Conservation (phyloP, 23 tunicate species). For the Oikopleura vanhoeffeni region DNA sequence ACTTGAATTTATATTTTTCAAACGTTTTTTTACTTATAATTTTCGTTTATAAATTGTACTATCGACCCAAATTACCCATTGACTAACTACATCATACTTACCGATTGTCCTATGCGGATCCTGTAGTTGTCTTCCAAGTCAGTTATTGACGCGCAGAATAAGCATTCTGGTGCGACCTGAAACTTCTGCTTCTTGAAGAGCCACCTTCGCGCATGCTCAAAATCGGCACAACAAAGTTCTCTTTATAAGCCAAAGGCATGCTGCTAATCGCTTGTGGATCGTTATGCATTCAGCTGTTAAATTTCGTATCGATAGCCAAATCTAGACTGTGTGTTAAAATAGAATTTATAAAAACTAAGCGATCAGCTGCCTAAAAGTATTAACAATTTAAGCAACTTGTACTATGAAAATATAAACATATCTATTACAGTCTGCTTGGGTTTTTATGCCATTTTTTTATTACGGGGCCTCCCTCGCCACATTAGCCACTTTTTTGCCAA, state of each 20-base stretch:
- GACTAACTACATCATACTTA: not conserved
- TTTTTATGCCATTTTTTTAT: too few species aligned
- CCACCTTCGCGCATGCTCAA: conserved; percentile 62
- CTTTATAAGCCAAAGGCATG: not conserved
- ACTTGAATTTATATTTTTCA: too few species aligned
- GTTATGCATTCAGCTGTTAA: not conserved
- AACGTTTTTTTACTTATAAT: too few species aligned
- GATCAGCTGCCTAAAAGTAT: too few species aligned
- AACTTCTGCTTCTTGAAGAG: conserved; percentile 89
- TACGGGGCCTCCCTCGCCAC: too few species aligned
- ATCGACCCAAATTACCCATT: too few species aligned
- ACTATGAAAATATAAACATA: too few species aligned
- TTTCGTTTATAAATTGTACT: too few species aligned
- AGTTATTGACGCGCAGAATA: conserved; percentile 46
- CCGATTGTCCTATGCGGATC: conserved; percentile 26
- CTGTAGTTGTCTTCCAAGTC: conserved; percentile 48
- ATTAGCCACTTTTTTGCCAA: too few species aligned
- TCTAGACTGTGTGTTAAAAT: not conserved
- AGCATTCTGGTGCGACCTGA: conserved; percentile 54
- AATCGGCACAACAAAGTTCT: conserved; percentile 30
- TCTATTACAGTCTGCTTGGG: too few species aligned
- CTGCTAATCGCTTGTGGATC: not conserved
- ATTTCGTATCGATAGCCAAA: not conserved
- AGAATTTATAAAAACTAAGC: not conserved
- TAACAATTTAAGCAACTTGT: too few species aligned